phyloP scores from a whole-genome alignment of 2,113 vertebrate species.

The Scytalopus superciliaris region DNA sequence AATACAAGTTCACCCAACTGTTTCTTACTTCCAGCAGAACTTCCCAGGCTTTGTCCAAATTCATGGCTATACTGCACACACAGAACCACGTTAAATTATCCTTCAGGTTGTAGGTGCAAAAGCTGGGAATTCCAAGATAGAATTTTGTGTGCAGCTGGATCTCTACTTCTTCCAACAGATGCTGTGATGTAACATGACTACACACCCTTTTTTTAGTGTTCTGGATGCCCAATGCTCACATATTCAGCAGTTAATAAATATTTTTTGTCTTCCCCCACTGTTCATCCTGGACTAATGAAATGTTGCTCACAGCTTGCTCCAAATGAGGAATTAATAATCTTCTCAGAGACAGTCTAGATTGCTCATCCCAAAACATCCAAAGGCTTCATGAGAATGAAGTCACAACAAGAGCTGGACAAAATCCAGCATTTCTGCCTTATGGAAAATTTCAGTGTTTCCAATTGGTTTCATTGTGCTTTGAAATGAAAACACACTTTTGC shows the following conservation, averaged over 20 bases:
- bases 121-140: neutral
- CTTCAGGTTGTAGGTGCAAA: neutral
- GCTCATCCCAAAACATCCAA: conserved; percentile 52
- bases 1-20: neutral
- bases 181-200: neutral
- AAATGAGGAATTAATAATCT: conserved; percentile 47
- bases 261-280: neutral
- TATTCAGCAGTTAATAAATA: conserved; percentile 21
- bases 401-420: conserved; percentile 45
- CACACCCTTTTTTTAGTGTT: neutral
- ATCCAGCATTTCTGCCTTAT: conserved; percentile 56
- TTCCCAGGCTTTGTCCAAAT: neutral
- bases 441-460: conserved; percentile 65
- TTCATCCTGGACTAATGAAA: conserved; percentile 14
- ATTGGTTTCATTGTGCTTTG: conserved; percentile 57
- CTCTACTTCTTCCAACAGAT: neutral
- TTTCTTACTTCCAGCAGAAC: neutral
- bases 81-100: neutral
- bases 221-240: neutral
- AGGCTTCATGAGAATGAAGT: neutral
- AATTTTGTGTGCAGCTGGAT: neutral
- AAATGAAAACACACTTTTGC: conserved; percentile 56
- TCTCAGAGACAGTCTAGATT: conserved; percentile 11
- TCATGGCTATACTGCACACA: neutral
- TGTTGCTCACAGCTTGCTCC: conserved; percentile 23